Conservation (phyloP, 2,797 vertebrate species). For the Eupleurogrammus muticus region DNA sequence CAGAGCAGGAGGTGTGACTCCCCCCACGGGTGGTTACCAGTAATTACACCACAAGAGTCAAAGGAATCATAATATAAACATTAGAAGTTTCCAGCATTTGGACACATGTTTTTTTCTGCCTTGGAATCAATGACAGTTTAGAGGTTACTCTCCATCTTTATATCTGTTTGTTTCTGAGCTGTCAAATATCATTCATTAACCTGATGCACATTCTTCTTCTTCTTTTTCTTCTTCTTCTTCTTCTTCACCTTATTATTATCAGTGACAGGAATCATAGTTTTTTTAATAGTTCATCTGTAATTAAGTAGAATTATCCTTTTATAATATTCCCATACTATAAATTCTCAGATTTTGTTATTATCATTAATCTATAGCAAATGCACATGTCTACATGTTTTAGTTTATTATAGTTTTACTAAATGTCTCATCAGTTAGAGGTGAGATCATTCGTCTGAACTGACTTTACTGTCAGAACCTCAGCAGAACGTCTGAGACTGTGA, state of each 20-base stretch:
- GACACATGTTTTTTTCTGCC: background rate
- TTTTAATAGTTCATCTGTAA: background rate
- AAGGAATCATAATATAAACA: too few relatives aligned
- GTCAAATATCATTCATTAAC: too few relatives aligned
- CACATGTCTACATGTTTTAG: background rate
- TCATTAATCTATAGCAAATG: background rate
- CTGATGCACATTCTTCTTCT: too few relatives aligned
- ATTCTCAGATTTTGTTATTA: background rate
- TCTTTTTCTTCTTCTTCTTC: background rate
- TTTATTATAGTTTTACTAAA: background rate
- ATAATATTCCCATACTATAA: background rate
- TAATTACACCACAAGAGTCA: too few relatives aligned
- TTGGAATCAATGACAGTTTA: background rate
- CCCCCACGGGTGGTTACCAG: too few relatives aligned
- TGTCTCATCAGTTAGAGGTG: background rate
- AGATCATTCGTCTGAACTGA: conserved; percentile 1
- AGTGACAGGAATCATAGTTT: background rate
- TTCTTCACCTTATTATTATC: background rate
- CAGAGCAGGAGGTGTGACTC: too few relatives aligned
- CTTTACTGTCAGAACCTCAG: conserved; percentile 23
- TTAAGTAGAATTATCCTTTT: background rate
- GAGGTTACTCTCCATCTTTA: background rate
- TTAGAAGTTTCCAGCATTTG: too few relatives aligned
- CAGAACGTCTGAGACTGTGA: conserved; percentile 44
- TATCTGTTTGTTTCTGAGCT: background rate